These are phyloP conservation scores for Phylloscopus whistleri DNA, from an alignment of 2,113 vertebrate species.

Conservation along the genomic window DNA sequence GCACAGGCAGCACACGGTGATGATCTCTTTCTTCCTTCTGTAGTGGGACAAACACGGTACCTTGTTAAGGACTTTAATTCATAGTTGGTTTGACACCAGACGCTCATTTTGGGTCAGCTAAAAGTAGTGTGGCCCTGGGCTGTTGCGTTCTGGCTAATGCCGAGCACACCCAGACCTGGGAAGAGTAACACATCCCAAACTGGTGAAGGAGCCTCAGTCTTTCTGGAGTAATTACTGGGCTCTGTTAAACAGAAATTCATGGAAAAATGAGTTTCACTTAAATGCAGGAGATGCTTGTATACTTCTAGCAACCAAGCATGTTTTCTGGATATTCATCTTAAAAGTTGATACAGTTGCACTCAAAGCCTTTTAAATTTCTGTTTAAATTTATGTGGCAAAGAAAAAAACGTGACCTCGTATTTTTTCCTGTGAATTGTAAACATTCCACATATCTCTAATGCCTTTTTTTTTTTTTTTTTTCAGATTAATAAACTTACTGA, in stretches of 20 bases:
- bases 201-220: background rate
- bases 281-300: background rate
- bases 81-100: background rate
- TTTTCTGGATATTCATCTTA: background rate
- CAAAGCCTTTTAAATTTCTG: background rate
- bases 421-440: background rate
- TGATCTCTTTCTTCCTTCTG: rapidly evolving
- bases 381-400: background rate
- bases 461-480: background rate
- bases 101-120: background rate
- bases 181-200: background rate
- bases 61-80: background rate
- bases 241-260: background rate
- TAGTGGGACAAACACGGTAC: rapidly evolving
- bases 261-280: background rate
- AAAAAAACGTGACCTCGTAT: background rate
- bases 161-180: background rate
- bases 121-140: background rate
- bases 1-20: too few species aligned
- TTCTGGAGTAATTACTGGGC: background rate
- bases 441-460: background rate
- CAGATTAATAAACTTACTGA: background rate
- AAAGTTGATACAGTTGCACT: background rate
- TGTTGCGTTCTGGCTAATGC: background rate
- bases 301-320: background rate